Conservation (phyloP, 1,140 invertebrate genomes). For the Drosophila lini region DNA sequence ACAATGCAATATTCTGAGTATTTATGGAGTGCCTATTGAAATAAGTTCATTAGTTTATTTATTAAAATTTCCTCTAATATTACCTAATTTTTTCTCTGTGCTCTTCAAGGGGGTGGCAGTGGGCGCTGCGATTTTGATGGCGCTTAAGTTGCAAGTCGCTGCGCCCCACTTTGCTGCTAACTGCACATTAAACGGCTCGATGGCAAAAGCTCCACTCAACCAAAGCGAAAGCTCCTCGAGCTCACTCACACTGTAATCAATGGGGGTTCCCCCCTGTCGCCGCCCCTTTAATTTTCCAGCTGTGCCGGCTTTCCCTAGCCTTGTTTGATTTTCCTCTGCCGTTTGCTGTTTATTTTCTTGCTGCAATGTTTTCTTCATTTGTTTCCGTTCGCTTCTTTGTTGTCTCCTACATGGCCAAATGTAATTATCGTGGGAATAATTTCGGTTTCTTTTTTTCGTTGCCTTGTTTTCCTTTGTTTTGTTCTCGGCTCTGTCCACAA, state of each 20-base stretch:
- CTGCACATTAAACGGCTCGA: constrained; percentile 78
- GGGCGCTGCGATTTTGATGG: constrained; percentile 36
- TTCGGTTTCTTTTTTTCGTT: constrained; percentile 21
- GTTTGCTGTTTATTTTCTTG: constrained; percentile 30
- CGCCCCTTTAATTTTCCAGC: constrained; percentile 11
- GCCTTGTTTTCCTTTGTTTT: constrained; percentile 28
- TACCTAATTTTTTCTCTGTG: not conserved
- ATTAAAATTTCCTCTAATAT: not conserved
- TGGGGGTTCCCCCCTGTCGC: not conserved
- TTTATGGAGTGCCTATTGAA: not conserved
- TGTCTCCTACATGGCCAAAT: constrained; percentile 48
- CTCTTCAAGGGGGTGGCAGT: not conserved
- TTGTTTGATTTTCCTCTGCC: constrained; percentile 32
- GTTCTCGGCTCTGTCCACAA: constrained; percentile 21
- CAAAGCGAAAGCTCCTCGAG: constrained; percentile 35
- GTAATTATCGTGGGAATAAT: constrained; percentile 67
- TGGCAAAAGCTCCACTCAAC: constrained; percentile 64
- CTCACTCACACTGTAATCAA: constrained; percentile 48
- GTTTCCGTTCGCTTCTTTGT: constrained; percentile 33
- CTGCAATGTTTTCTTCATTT: constrained; percentile 34
- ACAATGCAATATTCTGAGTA: not conserved
- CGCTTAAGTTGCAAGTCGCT: constrained; percentile 46
- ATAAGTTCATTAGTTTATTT: not conserved
- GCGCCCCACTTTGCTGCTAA: constrained; percentile 63
- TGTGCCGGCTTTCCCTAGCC: constrained; percentile 2